These are phyloP conservation scores for Formica exsecta DNA, from an alignment of 1,140 invertebrate genomes.

Conservation along the genomic window DNA sequence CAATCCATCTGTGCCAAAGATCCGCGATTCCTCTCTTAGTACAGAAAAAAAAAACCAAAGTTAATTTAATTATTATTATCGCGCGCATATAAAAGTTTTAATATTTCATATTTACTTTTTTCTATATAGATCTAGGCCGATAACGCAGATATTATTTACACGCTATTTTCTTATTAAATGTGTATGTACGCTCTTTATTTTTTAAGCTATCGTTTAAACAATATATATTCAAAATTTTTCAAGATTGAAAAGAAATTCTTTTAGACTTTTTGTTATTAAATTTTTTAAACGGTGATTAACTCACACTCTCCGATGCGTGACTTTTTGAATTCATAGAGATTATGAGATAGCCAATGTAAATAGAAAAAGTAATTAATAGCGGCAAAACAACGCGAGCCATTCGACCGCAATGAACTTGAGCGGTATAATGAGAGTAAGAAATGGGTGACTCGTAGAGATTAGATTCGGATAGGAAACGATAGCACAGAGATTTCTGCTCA, in stretches of 20 bases:
- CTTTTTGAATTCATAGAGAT: constrained; percentile 7
- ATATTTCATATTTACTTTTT: too few species aligned
- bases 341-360: neutral
- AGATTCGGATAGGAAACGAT: constrained; percentile 38
- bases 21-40: neutral
- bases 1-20: too few species aligned
- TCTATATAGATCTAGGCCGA: too few species aligned
- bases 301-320: neutral
- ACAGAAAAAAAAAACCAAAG: neutral
- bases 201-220: neutral
- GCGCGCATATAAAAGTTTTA: too few species aligned
- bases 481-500: constrained; percentile 41
- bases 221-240: neutral
- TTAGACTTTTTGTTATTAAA: neutral
- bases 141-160: too few species aligned
- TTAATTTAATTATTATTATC: too few species aligned
- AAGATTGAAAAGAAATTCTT: neutral
- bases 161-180: too few species aligned
- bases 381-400: constrained; percentile 21
- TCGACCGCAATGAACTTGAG: neutral
- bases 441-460: constrained; percentile 39
- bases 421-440: constrained; percentile 36
- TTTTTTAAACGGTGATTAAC: neutral
- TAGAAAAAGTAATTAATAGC: constrained; percentile 41
- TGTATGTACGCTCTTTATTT: too few species aligned